Percentiles rank a stretch among this genome's conserved stretches.
phyloP scores from a whole-genome alignment of 2,113 vertebrate genomes.

The Phalacrocorax brasilianus region DNA sequence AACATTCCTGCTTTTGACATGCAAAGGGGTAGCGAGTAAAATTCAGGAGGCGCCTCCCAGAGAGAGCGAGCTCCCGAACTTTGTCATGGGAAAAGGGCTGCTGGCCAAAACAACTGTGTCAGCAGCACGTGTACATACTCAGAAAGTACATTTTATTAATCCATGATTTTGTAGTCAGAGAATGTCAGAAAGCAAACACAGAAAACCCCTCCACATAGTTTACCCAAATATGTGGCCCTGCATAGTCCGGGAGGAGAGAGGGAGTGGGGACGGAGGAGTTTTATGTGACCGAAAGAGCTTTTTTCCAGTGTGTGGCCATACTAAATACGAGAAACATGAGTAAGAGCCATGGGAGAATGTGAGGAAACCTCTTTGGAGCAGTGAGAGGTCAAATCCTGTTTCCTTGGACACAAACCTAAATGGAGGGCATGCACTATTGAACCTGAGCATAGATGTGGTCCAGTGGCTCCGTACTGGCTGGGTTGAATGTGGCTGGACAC shows the following conservation, averaged over 20 bases:
- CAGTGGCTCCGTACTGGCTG: neutral
- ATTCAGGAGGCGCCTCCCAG: neutral
- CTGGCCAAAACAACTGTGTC: conserved; percentile 15
- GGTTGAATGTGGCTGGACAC: neutral
- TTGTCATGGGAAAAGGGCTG: conserved; percentile 8
- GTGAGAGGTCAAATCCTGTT: neutral
- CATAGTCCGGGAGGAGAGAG: neutral
- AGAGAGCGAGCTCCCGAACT: neutral
- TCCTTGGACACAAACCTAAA: neutral
- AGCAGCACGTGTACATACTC: neutral
- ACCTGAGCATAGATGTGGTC: fast-evolving
- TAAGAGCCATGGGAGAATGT: neutral
- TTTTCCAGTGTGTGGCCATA: neutral
- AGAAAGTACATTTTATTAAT: neutral
- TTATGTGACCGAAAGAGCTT: neutral
- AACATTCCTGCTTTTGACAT: neutral
- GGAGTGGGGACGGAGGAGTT: neutral
- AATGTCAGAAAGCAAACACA: neutral
- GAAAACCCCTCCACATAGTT: neutral
- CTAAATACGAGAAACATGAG: neutral
- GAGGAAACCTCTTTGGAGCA: neutral
- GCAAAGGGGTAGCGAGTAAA: neutral
- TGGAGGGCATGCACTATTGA: neutral
- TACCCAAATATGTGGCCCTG: neutral
- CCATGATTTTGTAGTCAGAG: neutral